Base-by-base conservation (phyloP, 1,140 invertebrate genomes). In the Drosophila nigrodunni region DNA sequence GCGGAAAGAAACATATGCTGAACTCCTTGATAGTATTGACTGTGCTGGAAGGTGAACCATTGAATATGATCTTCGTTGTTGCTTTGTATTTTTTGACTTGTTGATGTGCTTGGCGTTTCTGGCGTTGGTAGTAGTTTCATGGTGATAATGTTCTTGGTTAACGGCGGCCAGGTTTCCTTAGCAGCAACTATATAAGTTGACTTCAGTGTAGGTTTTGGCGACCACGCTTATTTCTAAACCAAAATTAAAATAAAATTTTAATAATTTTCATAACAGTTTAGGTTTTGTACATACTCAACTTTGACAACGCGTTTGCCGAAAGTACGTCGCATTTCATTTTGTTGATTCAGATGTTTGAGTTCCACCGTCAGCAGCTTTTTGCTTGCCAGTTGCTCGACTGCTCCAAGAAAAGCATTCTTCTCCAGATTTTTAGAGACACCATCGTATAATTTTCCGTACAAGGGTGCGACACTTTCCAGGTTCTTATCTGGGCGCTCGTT, bases 31-130 rank as follows among this genome's bases (percentile, higher is more conserved):
- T 98, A 98, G 13, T 95, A 93, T 30, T 94, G 91, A 90, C 94
- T 96, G 80, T 98, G 97, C 73, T 97, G 96, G 92, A 96, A 98
- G 6, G 94, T 93, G 91, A 98, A 98, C 92, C 96, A 96, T 94
- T 94, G 52, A 93, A 44, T 77, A 65, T 77, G 60, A 0, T 69
- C 54, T 74, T 77, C 52, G 62, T 66, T 43, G 50, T 65, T 71
- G n/a, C 46, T 54, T 47, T 65, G 60, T 30, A 60, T 65, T 34
- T 72, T 65, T n/a, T 57, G 37, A 7, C 54, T 52, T 11, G 64
- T 54, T 7, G 62, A 78, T 18, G 80, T 58, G 30, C 46, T 35
- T n/a, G 76, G 72, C 70, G 64, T 37, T 70, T 93, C 88, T 4
- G 78, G 79, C 6, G 91, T 92, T 66, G 95, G 93, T 47, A 95